A percentile compares a stretch with the other conserved stretches of the same genome.
Conservation (phyloP, 2,888 invertebrate species). For the Phymatocera aterrima region DNA sequence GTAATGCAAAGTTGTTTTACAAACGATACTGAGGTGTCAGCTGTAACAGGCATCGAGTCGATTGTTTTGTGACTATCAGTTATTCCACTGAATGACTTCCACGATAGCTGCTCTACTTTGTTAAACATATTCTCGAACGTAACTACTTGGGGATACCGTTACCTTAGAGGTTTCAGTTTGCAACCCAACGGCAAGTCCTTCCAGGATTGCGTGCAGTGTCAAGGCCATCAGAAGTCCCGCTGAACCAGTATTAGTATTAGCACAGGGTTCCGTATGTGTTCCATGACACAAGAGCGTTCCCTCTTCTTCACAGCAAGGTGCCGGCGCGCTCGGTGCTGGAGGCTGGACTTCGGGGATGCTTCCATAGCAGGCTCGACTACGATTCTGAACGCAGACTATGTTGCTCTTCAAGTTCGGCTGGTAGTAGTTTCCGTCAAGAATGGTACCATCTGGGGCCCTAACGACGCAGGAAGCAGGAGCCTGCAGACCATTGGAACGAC, state of each 20-base stretch:
- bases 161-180: conserved; percentile 82
- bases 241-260: conserved; percentile 79
- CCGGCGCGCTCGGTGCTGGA: background rate
- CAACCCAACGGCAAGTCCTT: conserved; percentile 89
- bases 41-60: no score
- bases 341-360: conserved; percentile 3
- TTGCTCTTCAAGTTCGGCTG: conserved; percentile 27
- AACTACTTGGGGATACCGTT: no score
- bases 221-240: conserved; percentile 84
- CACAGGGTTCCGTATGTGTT: conserved; percentile 82
- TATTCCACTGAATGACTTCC: no score
- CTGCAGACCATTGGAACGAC: background rate
- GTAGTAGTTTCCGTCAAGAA: background rate
- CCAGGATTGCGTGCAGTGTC: conserved; percentile 86
- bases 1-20: no score
- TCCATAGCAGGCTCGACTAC: background rate
- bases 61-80: no score
- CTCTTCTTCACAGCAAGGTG: conserved; percentile 70
- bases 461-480: background rate
- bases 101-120: no score
- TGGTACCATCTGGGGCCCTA: background rate
- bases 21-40: no score
- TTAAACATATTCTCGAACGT: no score
- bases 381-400: background rate
- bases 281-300: conserved; percentile 80